These are phyloP conservation scores for Notodonta ziczac DNA, from an alignment of 2,888 invertebrate species.

Conservation along the genomic window DNA sequence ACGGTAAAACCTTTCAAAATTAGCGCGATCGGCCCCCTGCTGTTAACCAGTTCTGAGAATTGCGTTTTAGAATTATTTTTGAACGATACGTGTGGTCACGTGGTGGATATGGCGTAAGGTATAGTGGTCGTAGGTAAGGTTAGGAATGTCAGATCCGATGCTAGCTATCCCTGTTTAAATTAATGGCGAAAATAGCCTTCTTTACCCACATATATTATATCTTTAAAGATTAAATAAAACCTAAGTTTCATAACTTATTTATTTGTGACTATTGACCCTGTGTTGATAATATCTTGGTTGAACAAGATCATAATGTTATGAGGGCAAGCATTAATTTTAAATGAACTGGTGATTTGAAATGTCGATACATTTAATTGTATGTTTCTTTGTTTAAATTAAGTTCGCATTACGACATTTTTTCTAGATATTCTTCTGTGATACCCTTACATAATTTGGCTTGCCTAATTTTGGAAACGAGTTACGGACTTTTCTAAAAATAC, in stretches of 20 bases:
- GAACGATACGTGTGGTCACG: conserved; percentile 47
- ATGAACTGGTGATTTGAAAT: not conserved
- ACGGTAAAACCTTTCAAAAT: too few species aligned
- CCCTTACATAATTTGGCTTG: too few species aligned
- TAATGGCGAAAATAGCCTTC: conserved; percentile 14
- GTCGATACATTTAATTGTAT: too few species aligned
- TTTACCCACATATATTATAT: not conserved
- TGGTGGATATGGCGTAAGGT: conserved; percentile 37
- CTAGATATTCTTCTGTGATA: too few species aligned
- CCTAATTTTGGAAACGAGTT: too few species aligned
- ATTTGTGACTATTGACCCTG: not conserved
- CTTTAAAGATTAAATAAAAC: not conserved
- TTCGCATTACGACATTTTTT: too few species aligned
- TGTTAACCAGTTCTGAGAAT: conserved; percentile 66
- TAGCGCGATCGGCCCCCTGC: too few species aligned
- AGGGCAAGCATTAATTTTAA: not conserved
- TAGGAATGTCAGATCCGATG: conserved; percentile 23
- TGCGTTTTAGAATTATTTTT: conserved; percentile 58
- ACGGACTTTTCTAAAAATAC: not conserved
- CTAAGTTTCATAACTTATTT: not conserved
- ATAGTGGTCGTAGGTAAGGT: conserved; percentile 26
- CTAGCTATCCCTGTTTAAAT: conserved; percentile 17
- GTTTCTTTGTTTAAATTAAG: too few species aligned
- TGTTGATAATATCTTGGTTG: not conserved
- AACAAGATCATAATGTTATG: conserved; percentile 1